These are phyloP conservation scores for Chymomyza amoena DNA, from an alignment of 2,888 invertebrate genomes.

Conservation along the genomic window DNA sequence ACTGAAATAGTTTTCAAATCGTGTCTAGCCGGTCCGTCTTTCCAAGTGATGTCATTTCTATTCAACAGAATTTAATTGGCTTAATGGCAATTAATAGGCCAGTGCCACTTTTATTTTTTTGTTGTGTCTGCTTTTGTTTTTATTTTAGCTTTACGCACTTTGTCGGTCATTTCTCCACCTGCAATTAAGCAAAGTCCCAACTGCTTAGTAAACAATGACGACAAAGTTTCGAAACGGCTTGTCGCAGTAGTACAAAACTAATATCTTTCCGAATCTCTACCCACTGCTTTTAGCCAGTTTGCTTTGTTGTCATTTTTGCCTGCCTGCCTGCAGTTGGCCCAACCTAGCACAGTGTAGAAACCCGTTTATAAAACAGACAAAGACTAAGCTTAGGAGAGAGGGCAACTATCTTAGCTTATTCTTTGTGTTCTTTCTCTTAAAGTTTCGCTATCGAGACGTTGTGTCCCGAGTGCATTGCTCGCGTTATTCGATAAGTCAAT, in stretches of 20 bases:
- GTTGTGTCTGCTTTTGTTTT: neutral
- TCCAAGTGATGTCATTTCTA: constrained; percentile 17
- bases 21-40: neutral
- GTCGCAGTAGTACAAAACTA: neutral
- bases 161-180: neutral
- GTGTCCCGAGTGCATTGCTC: constrained; percentile 54
- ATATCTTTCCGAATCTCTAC: neutral
- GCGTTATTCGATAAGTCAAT: constrained; percentile 29
- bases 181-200: constrained; percentile 7
- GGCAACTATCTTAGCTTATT: neutral
- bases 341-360: neutral
- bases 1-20: neutral
- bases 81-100: constrained; percentile 21
- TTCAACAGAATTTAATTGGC: constrained; percentile 25
- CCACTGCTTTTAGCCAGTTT: neutral
- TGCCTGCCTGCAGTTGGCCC: neutral
- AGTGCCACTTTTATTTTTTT: constrained; percentile 13
- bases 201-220: constrained; percentile 4
- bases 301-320: neutral
- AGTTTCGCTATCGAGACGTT: neutral
- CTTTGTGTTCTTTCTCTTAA: neutral
- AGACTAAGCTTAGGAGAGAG: neutral
- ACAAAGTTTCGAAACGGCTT: neutral
- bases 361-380: neutral
- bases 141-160: neutral